phyloP scores from a whole-genome alignment of 2,888 invertebrate species.

The Hypomecis punctinalis region DNA sequence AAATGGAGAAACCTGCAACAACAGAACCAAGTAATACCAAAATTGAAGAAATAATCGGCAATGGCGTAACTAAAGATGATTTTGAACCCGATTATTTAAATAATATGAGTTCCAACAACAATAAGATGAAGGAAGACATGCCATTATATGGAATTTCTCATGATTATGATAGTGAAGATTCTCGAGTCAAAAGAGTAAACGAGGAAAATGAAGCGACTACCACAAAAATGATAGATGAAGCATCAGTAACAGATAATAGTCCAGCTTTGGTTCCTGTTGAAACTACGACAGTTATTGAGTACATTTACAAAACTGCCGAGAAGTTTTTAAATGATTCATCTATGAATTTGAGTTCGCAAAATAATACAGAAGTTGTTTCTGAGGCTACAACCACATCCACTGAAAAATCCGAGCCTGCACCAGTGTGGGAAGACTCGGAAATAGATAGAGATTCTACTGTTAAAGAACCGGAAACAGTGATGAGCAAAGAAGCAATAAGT shows the following conservation, averaged over 20 bases:
- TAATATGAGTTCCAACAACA: conserved; percentile 59
- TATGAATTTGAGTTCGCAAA: conserved; percentile 12
- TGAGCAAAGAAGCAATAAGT: conserved; percentile 27
- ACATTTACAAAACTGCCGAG: conserved; percentile 68
- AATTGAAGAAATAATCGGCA: conserved; percentile 64
- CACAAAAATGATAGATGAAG: conserved; percentile 26
- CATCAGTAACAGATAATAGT: conserved; percentile 37
- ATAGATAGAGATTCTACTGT: conserved; percentile 48
- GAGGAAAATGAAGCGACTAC: conserved; percentile 45
- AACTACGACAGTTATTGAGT: conserved; percentile 70
- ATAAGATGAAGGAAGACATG: conserved; percentile 63
- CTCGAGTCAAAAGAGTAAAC: conserved; percentile 69
- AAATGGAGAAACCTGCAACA: conserved; percentile 59
- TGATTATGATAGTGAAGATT: conserved; percentile 73
- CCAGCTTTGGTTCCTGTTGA: conserved; percentile 46
- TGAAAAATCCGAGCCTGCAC: conserved; percentile 61
- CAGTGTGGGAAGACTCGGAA: conserved; percentile 74
- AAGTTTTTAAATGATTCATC: conserved; percentile 40
- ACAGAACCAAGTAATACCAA: conserved; percentile 60
- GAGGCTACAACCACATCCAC: conserved; percentile 18
- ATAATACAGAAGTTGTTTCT: conserved; percentile 27
- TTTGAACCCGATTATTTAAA: conserved; percentile 76
- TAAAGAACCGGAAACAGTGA: conserved; percentile 47
- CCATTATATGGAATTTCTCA: conserved; percentile 67
- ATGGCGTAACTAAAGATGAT: conserved; percentile 64